Base-by-base conservation (phyloP, 1,140 invertebrate species). In the Berghia stephanieae region DNA sequence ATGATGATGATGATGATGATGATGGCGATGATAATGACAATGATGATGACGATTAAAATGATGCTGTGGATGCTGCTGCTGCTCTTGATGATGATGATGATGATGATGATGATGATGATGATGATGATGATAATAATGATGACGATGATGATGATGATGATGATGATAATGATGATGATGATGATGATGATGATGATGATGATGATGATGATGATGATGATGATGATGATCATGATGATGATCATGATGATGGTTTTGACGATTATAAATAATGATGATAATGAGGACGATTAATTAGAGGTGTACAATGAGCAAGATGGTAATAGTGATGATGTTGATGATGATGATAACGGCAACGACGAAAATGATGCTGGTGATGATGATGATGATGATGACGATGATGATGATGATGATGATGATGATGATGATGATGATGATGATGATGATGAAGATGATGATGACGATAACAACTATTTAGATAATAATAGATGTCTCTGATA, bases 71-170 rank as follows among this genome's bases (percentile, higher is more conserved):
- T 46, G 44, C 43, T 31, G 31, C 31, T 40, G 63, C 71, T 21
- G 71, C 44, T 31, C 40, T 27, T 21, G 43, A 73, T 27, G 66
- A 68, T 68, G 66, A 68, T 31, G 66, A 68, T 68, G 66, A 68
- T 68, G 66, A 68, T 31, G 66, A 68, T 68, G 44, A 57, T 57
- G 70, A 72, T 72, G 70, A 72, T 57, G 73, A 72, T 52, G 70
- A 72, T 57, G 40, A 72, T 52, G 70, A 72, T 57, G 70, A 72
- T 67, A 55, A 75, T 68, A 36, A 75, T 75, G 73, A 70, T 68
- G 57, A 75, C 38, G 0, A 34, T 66, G 4, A 75, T 75, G 8
- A 75, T 68, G 8, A 75, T 75, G 38, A 69, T 24, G 38, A 38
- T 24, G 36, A 69, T 24, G 38, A 69, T 13, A 43, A 69, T 13